phyloP scores from a whole-genome alignment of 2,113 vertebrate genomes.

The Scortum barcoo region DNA sequence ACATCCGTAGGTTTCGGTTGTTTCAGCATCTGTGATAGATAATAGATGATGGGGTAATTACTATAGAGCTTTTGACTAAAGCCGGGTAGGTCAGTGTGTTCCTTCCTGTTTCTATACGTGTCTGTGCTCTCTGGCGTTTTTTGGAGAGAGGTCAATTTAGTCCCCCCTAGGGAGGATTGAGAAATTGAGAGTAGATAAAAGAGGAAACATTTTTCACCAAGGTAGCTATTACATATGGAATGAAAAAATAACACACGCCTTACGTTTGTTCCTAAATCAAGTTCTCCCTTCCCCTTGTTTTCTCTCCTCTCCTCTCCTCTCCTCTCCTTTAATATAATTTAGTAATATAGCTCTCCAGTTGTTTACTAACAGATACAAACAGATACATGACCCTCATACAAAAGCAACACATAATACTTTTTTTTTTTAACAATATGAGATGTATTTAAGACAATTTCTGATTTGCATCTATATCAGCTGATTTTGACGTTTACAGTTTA shows the following conservation, averaged over 20 bases:
- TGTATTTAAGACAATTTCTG: no score
- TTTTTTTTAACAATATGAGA: no score
- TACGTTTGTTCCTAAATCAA: conserved; percentile 1
- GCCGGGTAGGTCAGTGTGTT: conserved; percentile 53
- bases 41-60: conserved; percentile 76
- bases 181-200: conserved; percentile 53
- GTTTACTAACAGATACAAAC: no score
- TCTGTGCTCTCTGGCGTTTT: conserved; percentile 40
- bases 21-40: conserved; percentile 81
- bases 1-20: conserved; percentile 79
- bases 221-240: conserved; percentile 42
- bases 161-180: conserved; percentile 7
- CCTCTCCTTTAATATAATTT: no score
- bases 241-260: conserved; percentile 33
- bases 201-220: conserved; percentile 37
- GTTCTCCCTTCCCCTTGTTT: not conserved
- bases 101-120: conserved; percentile 63
- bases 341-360: no score
- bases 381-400: no score
- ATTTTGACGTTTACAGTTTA: not conserved
- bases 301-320: not conserved
- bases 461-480: no score
- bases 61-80: conserved; percentile 64
- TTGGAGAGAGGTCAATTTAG: conserved; percentile 33
- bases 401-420: no score